Conservation (phyloP, 2,797 vertebrate genomes). For the Pangasius mekongensis region DNA sequence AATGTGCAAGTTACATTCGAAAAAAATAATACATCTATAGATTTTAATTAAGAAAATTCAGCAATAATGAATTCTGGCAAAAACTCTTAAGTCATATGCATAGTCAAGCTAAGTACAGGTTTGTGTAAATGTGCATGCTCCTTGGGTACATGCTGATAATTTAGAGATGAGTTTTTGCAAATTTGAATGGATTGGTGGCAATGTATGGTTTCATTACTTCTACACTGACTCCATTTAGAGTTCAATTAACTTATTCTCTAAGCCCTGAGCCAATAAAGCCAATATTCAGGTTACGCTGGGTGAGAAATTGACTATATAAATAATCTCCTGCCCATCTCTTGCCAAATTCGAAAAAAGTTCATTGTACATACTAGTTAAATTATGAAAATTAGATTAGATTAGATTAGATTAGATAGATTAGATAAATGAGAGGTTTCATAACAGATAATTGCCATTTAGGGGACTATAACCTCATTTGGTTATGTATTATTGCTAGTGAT, state of each 20-base stretch:
- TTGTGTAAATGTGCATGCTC: background rate
- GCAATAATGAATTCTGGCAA: background rate
- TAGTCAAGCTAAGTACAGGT: background rate
- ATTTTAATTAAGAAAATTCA: background rate
- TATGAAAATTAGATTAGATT: no score
- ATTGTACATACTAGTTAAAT: background rate
- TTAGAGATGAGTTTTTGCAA: constrained; percentile 23
- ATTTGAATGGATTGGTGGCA: constrained; percentile 28
- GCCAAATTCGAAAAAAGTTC: background rate
- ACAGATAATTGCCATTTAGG: background rate
- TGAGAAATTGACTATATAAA: constrained; percentile 35
- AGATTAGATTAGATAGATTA: no score
- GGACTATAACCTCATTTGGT: background rate
- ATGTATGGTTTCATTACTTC: constrained; percentile 55
- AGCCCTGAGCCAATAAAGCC: constrained; percentile 46
- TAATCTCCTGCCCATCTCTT: background rate
- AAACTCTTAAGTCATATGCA: background rate
- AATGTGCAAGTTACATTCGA: background rate
- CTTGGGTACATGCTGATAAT: background rate
- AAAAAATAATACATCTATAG: background rate
- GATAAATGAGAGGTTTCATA: background rate
- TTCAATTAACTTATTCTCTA: constrained; percentile 54
- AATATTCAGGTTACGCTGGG: constrained; percentile 33
- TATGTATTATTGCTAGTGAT: background rate
- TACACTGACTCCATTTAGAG: constrained; percentile 47